phyloP scores from a whole-genome alignment of 2,797 vertebrate species.

The Xenentodon cancila region DNA sequence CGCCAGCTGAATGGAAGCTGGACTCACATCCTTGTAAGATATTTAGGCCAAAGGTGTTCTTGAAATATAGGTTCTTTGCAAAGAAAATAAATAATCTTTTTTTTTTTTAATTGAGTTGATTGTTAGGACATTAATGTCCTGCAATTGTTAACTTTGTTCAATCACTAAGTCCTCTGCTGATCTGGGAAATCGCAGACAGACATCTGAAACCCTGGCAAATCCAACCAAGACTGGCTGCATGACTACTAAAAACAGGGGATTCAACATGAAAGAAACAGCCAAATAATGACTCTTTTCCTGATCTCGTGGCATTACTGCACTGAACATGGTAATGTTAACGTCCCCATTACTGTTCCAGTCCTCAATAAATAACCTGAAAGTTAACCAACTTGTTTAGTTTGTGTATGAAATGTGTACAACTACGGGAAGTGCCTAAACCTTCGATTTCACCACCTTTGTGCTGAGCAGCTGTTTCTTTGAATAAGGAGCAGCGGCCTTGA shows the following conservation, averaged over 20 bases:
- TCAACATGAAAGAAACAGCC: neutral
- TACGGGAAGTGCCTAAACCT: slow-evolving; percentile 4
- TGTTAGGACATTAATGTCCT: too few species aligned
- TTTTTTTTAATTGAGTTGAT: too few species aligned
- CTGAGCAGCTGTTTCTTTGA: neutral
- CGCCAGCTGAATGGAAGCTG: slow-evolving; percentile 7
- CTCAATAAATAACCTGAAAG: neutral
- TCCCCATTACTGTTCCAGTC: neutral
- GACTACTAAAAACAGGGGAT: neutral
- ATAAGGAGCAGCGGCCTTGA: slow-evolving; percentile 9
- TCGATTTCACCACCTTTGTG: neutral
- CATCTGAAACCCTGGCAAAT: slow-evolving; percentile 8
- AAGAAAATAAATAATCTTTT: too few species aligned
- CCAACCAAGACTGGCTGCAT: neutral
- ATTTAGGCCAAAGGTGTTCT: slow-evolving; percentile 1
- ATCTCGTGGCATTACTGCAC: slow-evolving; percentile 1
- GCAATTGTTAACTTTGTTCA: too few species aligned
- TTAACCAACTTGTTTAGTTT: neutral
- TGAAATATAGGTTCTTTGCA: too few species aligned
- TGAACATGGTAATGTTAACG: neutral
- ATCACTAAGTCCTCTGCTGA: neutral
- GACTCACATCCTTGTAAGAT: neutral
- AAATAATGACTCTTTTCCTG: neutral
- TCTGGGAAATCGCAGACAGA: neutral
- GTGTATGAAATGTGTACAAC: slow-evolving; percentile 4